Conservation (phyloP, 1,140 invertebrate genomes). For the Sipha flava region DNA sequence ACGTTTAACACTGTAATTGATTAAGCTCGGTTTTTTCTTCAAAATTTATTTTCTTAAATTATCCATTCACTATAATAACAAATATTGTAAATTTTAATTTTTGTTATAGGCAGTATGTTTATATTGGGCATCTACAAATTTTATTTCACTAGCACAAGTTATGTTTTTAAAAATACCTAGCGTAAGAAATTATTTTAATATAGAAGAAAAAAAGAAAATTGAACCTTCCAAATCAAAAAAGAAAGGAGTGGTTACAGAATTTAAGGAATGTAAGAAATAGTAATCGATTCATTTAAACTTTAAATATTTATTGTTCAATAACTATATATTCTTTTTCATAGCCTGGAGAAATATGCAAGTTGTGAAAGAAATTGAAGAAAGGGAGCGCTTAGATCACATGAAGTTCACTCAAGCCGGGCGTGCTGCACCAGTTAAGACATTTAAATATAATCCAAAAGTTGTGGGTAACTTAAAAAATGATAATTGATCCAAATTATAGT, state of each 20-base stretch:
- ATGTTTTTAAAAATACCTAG: slow-evolving; percentile 63
- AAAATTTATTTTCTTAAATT: too few relatives aligned
- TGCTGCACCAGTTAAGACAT: slow-evolving; percentile 78
- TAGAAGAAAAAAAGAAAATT: slow-evolving; percentile 50
- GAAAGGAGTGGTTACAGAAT: slow-evolving; percentile 66
- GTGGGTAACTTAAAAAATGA: slow-evolving; percentile 4
- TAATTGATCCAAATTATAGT: background rate
- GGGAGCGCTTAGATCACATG: slow-evolving; percentile 63
- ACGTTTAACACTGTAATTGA: too few relatives aligned
- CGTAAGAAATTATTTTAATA: slow-evolving; percentile 68
- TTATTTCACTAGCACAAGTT: slow-evolving; percentile 79
- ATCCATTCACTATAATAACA: too few relatives aligned
- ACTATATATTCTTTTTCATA: slow-evolving; percentile 43
- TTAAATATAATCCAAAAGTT: slow-evolving; percentile 71
- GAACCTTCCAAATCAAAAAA: slow-evolving; percentile 54
- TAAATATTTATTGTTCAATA: background rate
- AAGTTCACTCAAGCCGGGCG: slow-evolving; percentile 74
- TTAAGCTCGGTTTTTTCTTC: too few relatives aligned
- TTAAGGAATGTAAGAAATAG: slow-evolving; percentile 73
- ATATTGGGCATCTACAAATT: slow-evolving; percentile 85
- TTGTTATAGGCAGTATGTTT: slow-evolving; percentile 70
- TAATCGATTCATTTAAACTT: too few relatives aligned
- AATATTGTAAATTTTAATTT: too few relatives aligned
- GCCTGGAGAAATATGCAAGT: slow-evolving; percentile 79
- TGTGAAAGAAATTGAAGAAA: slow-evolving; percentile 63